phyloP scores from a whole-genome alignment of 2,113 vertebrate species.

The Rhinoderma darwinii region DNA sequence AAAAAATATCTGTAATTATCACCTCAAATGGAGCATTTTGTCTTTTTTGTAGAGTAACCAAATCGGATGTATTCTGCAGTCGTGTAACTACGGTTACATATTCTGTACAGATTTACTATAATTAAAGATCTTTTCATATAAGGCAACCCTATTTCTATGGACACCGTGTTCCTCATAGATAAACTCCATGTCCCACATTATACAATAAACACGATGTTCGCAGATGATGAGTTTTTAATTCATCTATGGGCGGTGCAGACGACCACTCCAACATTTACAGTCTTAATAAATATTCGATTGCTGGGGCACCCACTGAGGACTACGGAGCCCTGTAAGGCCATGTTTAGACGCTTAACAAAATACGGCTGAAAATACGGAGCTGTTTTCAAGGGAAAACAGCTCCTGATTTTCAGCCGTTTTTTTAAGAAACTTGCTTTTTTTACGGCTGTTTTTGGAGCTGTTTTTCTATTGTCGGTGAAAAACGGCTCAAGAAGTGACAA shows the following conservation, averaged over 20 bases:
- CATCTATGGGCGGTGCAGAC: not conserved
- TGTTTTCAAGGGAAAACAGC: no score
- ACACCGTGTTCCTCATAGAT: not conserved
- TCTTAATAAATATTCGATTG: no score
- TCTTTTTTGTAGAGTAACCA: constrained; percentile 30
- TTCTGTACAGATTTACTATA: not conserved
- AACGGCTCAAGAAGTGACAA: no score
- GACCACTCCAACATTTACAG: not conserved
- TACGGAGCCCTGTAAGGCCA: no score
- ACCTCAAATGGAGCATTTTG: not conserved
- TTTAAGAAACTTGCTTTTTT: no score
- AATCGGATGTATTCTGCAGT: not conserved
- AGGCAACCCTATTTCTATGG: not conserved
- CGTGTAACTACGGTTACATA: constrained; percentile 12
- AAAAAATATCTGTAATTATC: constrained; percentile 41
- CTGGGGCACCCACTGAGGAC: no score
- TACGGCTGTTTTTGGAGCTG: no score
- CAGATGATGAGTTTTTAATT: not conserved
- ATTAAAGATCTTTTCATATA: not conserved
- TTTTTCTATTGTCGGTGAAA: no score
- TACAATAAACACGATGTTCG: not conserved
- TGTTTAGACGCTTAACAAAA: no score
- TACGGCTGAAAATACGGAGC: no score
- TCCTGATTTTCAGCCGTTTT: no score
- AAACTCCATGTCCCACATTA: not conserved